phyloP scores from a whole-genome alignment of 2,797 vertebrate genomes.

The Cygnus olor region DNA sequence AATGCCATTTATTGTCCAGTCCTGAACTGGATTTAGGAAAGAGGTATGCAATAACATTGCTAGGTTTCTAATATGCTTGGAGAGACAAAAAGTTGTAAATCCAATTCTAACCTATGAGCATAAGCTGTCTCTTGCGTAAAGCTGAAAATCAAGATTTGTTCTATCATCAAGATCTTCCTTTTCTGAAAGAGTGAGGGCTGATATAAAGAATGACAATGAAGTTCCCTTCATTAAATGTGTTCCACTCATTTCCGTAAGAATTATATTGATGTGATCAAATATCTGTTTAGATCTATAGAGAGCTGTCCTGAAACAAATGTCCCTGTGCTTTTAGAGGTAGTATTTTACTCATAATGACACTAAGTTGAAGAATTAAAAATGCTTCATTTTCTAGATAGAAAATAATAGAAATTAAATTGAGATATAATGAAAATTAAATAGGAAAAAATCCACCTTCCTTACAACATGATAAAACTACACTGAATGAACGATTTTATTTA shows the following conservation, averaged over 20 bases:
- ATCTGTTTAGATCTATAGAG: background rate
- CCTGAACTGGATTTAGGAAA: constrained; percentile 11
- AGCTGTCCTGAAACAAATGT: background rate
- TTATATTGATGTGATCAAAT: fast-evolving
- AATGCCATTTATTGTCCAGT: constrained; percentile 54
- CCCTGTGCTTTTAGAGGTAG: background rate
- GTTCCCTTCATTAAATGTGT: background rate
- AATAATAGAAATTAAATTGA: background rate
- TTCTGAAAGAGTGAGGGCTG: background rate
- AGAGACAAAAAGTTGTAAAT: background rate
- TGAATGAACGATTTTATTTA: background rate
- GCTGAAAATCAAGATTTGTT: background rate
- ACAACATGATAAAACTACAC: background rate
- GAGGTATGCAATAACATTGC: background rate
- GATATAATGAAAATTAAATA: background rate
- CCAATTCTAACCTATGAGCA: background rate
- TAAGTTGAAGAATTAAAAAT: background rate
- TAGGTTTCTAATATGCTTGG: constrained; percentile 13
- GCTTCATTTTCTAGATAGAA: background rate
- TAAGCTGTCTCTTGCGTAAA: background rate
- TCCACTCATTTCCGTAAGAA: background rate
- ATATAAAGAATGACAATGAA: background rate
- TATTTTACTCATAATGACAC: background rate
- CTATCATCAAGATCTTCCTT: background rate
- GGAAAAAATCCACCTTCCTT: background rate